These are phyloP conservation scores for Palloptera scutellata DNA, from an alignment of 2,888 invertebrate genomes.

Conservation along the genomic window DNA sequence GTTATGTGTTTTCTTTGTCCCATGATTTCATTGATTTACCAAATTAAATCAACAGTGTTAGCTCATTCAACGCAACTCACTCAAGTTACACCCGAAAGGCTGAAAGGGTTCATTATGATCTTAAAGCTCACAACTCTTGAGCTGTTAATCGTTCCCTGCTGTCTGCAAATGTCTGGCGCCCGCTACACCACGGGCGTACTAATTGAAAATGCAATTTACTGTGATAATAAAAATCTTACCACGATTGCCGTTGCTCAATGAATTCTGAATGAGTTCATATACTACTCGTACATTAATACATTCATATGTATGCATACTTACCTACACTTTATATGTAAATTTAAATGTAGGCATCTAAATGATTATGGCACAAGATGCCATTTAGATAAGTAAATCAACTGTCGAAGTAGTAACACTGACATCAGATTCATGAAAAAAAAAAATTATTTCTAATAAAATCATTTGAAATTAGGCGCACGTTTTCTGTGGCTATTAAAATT, in stretches of 20 bases:
- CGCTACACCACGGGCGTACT: conserved; percentile 22
- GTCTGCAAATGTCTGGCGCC: conserved; percentile 25
- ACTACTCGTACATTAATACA: conserved; percentile 5
- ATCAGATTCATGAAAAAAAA: no score
- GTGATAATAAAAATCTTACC: conserved; percentile 4
- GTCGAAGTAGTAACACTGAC: no score
- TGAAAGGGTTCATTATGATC: background rate
- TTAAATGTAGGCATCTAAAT: background rate
- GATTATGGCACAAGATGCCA: conserved; percentile 36
- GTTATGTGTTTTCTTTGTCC: conserved; percentile 29
- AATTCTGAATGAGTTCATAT: conserved; percentile 7
- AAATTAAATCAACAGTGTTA: conserved; percentile 49
- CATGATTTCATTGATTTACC: conserved; percentile 47
- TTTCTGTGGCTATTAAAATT: conserved; percentile 1
- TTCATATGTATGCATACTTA: no score
- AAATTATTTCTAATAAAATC: conserved; percentile 2
- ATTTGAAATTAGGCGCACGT: conserved; percentile 9
- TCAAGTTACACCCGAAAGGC: conserved; percentile 8
- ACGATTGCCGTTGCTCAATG: conserved; percentile 2
- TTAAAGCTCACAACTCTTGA: background rate
- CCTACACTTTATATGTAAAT: conserved; percentile 10
- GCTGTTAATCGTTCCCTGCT: background rate
- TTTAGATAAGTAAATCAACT: conserved; percentile 45
- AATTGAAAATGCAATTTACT: conserved; percentile 33
- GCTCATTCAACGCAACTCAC: background rate